phyloP scores from a whole-genome alignment of 2,113 vertebrate species.

The Bos javanicus region DNA sequence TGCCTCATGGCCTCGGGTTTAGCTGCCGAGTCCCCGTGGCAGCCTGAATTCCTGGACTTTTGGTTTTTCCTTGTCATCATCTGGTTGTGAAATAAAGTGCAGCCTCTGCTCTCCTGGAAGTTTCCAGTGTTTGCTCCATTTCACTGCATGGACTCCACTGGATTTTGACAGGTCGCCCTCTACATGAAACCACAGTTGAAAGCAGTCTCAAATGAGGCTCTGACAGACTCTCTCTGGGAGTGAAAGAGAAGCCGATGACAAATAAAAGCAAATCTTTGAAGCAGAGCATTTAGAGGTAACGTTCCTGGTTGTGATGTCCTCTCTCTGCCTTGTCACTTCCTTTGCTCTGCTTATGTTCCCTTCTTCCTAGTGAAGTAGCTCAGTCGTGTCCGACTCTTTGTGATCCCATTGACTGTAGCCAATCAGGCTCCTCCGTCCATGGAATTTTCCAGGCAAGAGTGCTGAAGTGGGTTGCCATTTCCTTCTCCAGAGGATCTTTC shows the following conservation, averaged over 20 bases:
- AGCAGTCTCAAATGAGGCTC: constrained; percentile 22
- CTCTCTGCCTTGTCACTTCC: background rate
- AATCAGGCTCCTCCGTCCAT: background rate
- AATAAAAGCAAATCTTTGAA: background rate
- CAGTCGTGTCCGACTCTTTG: rapidly evolving
- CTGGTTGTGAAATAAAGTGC: constrained; percentile 55
- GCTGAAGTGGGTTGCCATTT: background rate
- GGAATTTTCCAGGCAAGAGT: background rate
- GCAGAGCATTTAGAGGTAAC: background rate
- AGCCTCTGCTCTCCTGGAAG: constrained; percentile 36
- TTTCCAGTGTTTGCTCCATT: constrained; percentile 28
- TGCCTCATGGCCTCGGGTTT: background rate
- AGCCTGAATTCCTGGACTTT: constrained; percentile 50
- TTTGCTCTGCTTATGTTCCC: background rate
- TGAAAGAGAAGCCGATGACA: background rate
- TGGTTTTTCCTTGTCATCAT: constrained; percentile 56
- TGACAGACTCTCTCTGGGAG: background rate
- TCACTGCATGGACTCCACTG: constrained; percentile 51
- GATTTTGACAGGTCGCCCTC: constrained; percentile 62
- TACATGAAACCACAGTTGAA: constrained; percentile 44
- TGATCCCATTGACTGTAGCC: background rate
- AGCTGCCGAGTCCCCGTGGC: constrained; percentile 30
- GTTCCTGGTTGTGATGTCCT: background rate
- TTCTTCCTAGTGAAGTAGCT: background rate
- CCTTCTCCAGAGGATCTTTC: background rate